Evolutionary conservation across 2,888 invertebrate species (phyloP), one percentile per base, ranked within the genome.

Genomic region (Tortricodes alternella): DNA sequence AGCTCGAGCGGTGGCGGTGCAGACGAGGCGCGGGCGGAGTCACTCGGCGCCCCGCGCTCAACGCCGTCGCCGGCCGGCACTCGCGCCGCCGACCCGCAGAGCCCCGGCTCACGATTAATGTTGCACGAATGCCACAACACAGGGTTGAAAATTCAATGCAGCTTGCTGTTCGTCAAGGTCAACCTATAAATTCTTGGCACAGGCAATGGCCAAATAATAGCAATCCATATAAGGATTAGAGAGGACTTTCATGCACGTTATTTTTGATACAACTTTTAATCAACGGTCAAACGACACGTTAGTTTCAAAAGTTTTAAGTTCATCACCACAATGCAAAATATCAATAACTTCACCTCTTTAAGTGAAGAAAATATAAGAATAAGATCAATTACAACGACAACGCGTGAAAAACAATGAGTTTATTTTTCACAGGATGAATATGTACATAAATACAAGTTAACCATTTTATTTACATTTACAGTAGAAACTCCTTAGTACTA

Each of bases 61-160:
- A 73, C 74, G 76, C 75, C 60, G 63, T 66, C 70, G 66, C 66
- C 71, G 66, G 66, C 70, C 70, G 68, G 68, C 60, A 43, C 44
- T 52, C 56, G 49, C 15, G 53, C 63, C 74, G 75, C 68, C 75
- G 73, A 67, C 80, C 72, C 70, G 79, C 66, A 73, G 76, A 73
- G 71, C 67, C 71, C 72, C 75, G 62, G 72, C 72, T 76, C 73
- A 71, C 78, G 77, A 84, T 79, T 85, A 83, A 80, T 83, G 76
- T 79, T 74, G 77, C 74, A 86, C 78, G 71, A 82, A 74, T 70
- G 67, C 69, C 74, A 64, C 65, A 67, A 68, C 73, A 64, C 82
- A 88, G 88, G 89, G 89, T 88, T 89, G 87, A 85, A 86, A 85
- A 78, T 85, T 76, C 85, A 83, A 78, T 85, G 85, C 68, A 75